phyloP scores from a whole-genome alignment of 2,113 vertebrate species.

The Hiodon alosoides region DNA sequence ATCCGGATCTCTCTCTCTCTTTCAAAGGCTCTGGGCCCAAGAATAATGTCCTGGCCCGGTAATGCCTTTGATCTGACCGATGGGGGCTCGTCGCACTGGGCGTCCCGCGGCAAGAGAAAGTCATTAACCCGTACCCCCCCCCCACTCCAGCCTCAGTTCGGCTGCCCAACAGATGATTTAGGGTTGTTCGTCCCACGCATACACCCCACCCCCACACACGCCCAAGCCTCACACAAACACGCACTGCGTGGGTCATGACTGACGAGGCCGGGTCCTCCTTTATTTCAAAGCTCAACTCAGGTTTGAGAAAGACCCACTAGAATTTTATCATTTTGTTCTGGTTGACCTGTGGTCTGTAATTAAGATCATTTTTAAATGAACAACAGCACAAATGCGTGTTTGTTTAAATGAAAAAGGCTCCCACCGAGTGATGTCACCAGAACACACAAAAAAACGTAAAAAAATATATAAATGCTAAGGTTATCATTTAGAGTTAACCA shows the following conservation, averaged over 20 bases:
- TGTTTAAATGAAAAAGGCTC: too few species aligned
- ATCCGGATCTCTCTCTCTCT: background rate
- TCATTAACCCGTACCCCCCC: slow-evolving; percentile 67
- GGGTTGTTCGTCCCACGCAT: slow-evolving; percentile 41
- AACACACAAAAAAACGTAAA: too few species aligned
- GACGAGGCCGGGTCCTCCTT: slow-evolving; percentile 62
- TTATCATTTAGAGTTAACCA: too few species aligned
- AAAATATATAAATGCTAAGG: too few species aligned
- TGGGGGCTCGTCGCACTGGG: slow-evolving; percentile 58
- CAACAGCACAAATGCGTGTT: too few species aligned
- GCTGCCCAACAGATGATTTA: slow-evolving; percentile 69
- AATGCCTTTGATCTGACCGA: slow-evolving; percentile 68
- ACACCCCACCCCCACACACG: slow-evolving; percentile 29
- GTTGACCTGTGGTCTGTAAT: background rate
- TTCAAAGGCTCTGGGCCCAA: slow-evolving; percentile 41
- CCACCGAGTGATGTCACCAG: too few species aligned
- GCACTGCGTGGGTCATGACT: slow-evolving; percentile 55
- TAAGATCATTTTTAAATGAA: too few species aligned
- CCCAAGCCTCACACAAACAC: slow-evolving; percentile 53
- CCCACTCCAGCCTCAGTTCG: slow-evolving; percentile 43
- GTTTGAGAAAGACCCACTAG: slow-evolving; percentile 47
- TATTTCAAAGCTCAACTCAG: slow-evolving; percentile 63
- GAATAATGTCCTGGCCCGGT: slow-evolving; percentile 55
- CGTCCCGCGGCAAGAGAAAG: slow-evolving; percentile 39
- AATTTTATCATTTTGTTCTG: background rate